These are phyloP conservation scores for Aphelocoma coerulescens DNA, from an alignment of 2,113 vertebrate species.

Conservation along the genomic window DNA sequence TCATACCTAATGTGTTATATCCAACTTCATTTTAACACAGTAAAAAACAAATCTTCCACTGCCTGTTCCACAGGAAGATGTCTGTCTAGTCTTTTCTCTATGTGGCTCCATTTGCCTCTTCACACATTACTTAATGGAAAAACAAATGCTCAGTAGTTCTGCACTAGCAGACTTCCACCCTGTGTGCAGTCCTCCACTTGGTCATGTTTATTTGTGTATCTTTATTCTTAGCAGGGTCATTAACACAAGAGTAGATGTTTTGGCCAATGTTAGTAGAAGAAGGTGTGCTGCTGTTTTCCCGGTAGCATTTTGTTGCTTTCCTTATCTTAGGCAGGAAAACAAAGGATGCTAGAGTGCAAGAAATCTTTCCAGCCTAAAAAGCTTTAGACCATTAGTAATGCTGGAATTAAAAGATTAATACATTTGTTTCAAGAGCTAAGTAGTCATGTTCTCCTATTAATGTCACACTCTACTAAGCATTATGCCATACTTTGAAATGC, in stretches of 20 bases:
- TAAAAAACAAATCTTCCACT: neutral
- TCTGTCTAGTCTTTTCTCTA: neutral
- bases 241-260: neutral
- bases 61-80: neutral
- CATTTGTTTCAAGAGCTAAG: conserved; percentile 8
- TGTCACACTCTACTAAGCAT: neutral
- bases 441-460: neutral
- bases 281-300: neutral
- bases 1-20: neutral
- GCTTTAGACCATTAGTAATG: neutral
- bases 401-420: conserved; percentile 34
- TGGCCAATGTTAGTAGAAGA: neutral
- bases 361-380: neutral
- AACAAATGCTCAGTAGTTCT: neutral
- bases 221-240: neutral
- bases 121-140: neutral
- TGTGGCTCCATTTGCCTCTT: neutral
- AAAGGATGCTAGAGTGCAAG: neutral
- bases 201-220: neutral
- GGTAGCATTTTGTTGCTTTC: neutral
- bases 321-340: neutral
- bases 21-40: neutral
- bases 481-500: neutral
- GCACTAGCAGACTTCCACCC: neutral
- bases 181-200: neutral